Evolutionary conservation across 2,888 invertebrate species (phyloP).

Genomic region (Lepidochrysops patricia): DNA sequence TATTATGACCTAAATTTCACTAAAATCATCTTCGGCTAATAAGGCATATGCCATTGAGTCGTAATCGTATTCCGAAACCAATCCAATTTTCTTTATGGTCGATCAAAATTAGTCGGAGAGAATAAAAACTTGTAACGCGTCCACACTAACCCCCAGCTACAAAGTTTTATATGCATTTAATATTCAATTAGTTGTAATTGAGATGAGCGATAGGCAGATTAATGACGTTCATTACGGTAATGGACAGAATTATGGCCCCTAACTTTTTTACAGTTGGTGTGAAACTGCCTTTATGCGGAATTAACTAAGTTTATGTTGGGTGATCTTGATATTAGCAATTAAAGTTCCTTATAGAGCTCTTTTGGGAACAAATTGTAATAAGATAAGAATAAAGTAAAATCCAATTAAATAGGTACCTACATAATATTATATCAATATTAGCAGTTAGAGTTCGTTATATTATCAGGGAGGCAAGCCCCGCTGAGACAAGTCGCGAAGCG

Average conservation of each 20-base stretch:
- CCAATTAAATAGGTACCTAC: no score
- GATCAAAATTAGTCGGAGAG: conserved; percentile 9
- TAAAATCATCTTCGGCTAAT: no score
- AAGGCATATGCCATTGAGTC: not conserved
- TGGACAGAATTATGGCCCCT: conserved; percentile 49
- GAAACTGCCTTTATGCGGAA: conserved; percentile 12
- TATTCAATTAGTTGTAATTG: conserved; percentile 66
- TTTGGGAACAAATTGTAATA: no score
- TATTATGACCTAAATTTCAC: no score
- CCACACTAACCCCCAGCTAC: conserved; percentile 32
- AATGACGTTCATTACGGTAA: conserved; percentile 59
- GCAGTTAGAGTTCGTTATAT: no score
- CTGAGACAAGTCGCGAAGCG: no score
- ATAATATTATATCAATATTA: no score
- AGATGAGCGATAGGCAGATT: conserved; percentile 53
- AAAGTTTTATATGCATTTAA: conserved; percentile 61
- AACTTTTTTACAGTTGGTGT: conserved; percentile 27
- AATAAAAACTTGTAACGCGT: conserved; percentile 11
- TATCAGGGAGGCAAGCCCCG: no score
- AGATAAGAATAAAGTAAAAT: no score
- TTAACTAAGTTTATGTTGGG: not conserved
- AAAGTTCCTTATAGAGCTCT: not conserved
- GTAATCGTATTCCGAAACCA: conserved; percentile 6
- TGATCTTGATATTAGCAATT: not conserved
- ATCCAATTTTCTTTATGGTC: conserved; percentile 12